phyloP scores from a whole-genome alignment of 2,888 invertebrate genomes.

The Phalera bucephala region DNA sequence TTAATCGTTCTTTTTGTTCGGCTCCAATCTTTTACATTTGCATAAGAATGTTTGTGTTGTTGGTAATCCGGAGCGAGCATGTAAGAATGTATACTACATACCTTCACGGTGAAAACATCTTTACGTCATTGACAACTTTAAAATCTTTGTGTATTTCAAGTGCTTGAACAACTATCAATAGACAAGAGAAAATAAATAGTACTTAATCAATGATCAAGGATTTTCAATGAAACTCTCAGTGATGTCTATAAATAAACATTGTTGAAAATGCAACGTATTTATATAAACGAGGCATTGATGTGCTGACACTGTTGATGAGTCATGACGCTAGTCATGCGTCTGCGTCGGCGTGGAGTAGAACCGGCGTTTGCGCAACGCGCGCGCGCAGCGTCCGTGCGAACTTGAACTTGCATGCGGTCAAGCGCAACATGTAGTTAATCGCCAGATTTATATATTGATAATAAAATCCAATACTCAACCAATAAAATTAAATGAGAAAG shows the following conservation, averaged over 20 bases:
- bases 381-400: conserved; percentile 48
- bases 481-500: not conserved
- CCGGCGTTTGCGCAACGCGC: conserved; percentile 52
- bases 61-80: conserved; percentile 28
- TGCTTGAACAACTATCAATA: conserved; percentile 32
- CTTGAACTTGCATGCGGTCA: conserved; percentile 70
- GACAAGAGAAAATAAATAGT: conserved; percentile 39
- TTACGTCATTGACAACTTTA: not conserved
- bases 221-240: conserved; percentile 48
- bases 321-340: conserved; percentile 53
- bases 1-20: conserved; percentile 71
- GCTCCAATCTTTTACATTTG: conserved; percentile 64
- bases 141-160: no score
- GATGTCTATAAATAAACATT: conserved; percentile 58
- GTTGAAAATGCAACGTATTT: conserved; percentile 54
- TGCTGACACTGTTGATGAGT: conserved; percentile 67
- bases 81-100: conserved; percentile 21
- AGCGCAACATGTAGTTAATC: conserved; percentile 48
- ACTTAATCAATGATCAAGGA: conserved; percentile 52
- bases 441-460: conserved; percentile 9
- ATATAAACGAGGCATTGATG: conserved; percentile 65
- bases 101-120: not conserved
- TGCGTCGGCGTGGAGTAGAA: conserved; percentile 33
- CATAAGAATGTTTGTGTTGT: conserved; percentile 63
- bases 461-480: not conserved